Evolutionary conservation across 2,888 invertebrate species (phyloP).

Genomic region (Hylaea fasciaria): DNA sequence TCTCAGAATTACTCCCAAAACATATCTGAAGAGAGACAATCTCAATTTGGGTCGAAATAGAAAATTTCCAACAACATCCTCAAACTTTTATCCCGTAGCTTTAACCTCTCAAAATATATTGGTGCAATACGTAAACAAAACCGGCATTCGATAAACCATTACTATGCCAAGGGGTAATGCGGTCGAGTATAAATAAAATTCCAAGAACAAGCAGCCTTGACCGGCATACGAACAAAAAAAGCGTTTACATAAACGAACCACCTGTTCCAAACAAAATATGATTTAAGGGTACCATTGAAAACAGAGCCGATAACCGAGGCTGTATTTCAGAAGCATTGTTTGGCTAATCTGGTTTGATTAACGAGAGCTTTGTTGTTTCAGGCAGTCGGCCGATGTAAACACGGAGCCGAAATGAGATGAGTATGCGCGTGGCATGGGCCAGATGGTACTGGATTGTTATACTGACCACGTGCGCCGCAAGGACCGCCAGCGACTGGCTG

Average conservation of each 20-base stretch:
- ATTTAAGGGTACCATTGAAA: conserved; percentile 48
- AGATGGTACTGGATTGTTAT: conserved; percentile 83
- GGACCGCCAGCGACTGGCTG: conserved; percentile 90
- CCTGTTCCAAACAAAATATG: conserved; percentile 59
- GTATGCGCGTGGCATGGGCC: conserved; percentile 84
- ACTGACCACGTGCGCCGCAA: conserved; percentile 79
- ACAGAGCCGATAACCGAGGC: conserved; percentile 43
- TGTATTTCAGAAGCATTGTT: conserved; percentile 58
- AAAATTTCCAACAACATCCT: conserved; percentile 4
- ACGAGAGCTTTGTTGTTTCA: conserved; percentile 72
- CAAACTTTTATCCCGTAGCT: conserved; percentile 3
- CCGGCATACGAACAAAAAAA: conserved; percentile 52
- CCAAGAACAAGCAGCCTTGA: conserved; percentile 54
- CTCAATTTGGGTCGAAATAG: conserved; percentile 1
- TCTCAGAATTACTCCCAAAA: conserved; percentile 6
- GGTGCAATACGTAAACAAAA: conserved; percentile 21
- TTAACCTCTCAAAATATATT: conserved; percentile 6
- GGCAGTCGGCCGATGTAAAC: conserved; percentile 80
- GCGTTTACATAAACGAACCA: conserved; percentile 52
- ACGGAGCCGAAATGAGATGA: conserved; percentile 83
- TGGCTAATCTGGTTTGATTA: conserved; percentile 63
- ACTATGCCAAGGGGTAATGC: conserved; percentile 23
- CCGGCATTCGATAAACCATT: conserved; percentile 17
- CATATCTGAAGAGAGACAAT: conserved; percentile 8
- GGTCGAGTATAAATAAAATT: conserved; percentile 38